Conservation (phyloP, 2,113 vertebrate species). For the Callocephalon fimbriatum region DNA sequence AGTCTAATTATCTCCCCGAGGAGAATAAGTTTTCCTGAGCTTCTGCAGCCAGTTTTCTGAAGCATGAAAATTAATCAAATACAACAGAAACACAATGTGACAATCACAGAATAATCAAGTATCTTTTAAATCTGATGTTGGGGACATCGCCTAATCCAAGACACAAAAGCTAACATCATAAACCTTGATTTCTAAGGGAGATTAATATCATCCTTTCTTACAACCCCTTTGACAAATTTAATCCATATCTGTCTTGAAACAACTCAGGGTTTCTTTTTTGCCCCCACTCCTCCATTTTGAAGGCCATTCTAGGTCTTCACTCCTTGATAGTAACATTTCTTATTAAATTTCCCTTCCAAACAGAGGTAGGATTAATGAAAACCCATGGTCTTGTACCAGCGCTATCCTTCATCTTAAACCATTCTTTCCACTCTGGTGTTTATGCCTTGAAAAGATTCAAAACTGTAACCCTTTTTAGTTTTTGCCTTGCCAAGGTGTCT, state of each 20-base stretch:
- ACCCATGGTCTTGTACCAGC: neutral
- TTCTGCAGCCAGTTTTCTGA: constrained; percentile 16
- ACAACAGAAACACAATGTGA: neutral
- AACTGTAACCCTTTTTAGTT: neutral
- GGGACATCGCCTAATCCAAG: neutral
- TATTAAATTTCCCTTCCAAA: neutral
- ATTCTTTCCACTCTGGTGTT: neutral
- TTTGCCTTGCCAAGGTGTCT: neutral
- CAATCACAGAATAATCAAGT: constrained; percentile 27
- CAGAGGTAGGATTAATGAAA: neutral
- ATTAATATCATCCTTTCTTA: neutral
- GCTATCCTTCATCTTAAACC: neutral
- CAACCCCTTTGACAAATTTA: neutral
- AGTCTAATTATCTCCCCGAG: neutral
- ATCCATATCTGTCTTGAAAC: neutral
- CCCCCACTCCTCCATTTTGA: neutral
- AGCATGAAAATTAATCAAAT: constrained; percentile 25
- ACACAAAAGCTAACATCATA: neutral
- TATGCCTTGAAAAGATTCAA: neutral
- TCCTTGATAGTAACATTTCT: neutral
- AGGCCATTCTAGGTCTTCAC: neutral
- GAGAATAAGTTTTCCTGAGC: neutral
- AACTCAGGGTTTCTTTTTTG: neutral
- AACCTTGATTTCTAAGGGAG: neutral
- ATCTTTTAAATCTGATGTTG: neutral